Conservation (phyloP, 2,113 vertebrate genomes). For the Lichenostomus cassidix region DNA sequence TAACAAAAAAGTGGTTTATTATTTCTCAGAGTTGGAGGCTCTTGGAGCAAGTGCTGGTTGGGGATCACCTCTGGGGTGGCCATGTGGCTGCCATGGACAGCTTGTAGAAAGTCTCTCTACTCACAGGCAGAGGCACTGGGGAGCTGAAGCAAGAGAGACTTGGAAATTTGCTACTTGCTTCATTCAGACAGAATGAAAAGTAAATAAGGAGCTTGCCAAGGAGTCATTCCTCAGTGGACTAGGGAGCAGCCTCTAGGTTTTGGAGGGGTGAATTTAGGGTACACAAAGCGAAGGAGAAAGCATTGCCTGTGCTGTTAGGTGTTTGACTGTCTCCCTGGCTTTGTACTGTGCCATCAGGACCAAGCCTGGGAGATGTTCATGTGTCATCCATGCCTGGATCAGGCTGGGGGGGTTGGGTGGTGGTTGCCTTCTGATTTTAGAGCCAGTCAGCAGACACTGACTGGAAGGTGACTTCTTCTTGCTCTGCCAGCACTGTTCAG, state of each 20-base stretch:
- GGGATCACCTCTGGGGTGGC: neutral
- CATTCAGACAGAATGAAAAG: neutral
- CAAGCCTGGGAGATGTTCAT: neutral
- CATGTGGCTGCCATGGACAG: neutral
- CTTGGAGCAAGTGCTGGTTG: neutral
- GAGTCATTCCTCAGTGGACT: neutral
- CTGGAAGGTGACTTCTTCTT: neutral
- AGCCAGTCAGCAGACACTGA: neutral
- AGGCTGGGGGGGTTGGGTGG: neutral
- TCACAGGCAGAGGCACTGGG: neutral
- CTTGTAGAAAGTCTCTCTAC: neutral
- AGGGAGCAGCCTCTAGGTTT: neutral
- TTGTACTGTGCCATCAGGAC: neutral
- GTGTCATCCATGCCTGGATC: rapidly evolving
- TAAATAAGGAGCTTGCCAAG: neutral
- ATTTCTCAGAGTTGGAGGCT: neutral
- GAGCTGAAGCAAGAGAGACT: neutral
- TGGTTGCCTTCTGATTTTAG: neutral
- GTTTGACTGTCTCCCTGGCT: neutral
- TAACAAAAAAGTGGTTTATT: neutral
- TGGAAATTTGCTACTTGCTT: neutral
- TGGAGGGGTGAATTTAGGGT: neutral
- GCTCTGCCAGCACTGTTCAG: neutral
- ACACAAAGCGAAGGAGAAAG: neutral
- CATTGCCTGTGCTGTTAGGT: neutral